Base-by-base conservation (phyloP, 2,797 vertebrate species). In the Lithobates sylvaticus region DNA sequence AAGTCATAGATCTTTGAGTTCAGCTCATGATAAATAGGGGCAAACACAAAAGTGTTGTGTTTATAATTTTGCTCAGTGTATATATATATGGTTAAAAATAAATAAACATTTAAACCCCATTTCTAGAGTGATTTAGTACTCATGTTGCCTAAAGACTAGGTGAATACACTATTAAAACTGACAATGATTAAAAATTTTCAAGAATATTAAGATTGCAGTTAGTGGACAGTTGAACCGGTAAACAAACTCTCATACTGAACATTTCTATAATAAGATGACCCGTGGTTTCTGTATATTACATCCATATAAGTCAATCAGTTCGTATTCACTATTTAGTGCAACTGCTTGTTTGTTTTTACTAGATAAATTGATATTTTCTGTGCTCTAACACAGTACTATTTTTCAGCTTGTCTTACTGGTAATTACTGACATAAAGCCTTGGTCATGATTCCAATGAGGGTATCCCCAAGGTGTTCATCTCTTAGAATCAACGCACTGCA, bases 351-450 rank as follows among this genome's bases (percentile, higher is more conserved):
- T 87, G 75, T 61, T 78, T 78, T 67, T 29, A 78, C 69, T 32
- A 73, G 61, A 74, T 36, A 87, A 87, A 83, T 87, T 83, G 81
- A 39, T 83, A 42, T 72, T 85, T 85, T 83, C 75, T 27, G 16
- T 34, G 2, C 36, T 78, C 36, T 73, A 81, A 65, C 84, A 82
- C 80, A 86, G n/a, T 67, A 75, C 15, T 81, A 3, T 16, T 61
- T 7, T 27, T 58, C 27, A 39, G 23, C 85, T 78, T 83, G 76
- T 75, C 27, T 36, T 23, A 13, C 18, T 26, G 27, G 76, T 87
- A 87, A 87, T 87, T 54, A 87, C 80, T 74, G 26, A 74, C 54
- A 87, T 78, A 78, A 87, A 83, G 21, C 15, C 23, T 83, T 78
- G 50, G 80, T 78, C 85, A 87, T 78, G 85, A 47, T 32, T 83